Evolutionary conservation across 2,888 invertebrate genomes (phyloP).

Genomic region (Endotricha flammealis): DNA sequence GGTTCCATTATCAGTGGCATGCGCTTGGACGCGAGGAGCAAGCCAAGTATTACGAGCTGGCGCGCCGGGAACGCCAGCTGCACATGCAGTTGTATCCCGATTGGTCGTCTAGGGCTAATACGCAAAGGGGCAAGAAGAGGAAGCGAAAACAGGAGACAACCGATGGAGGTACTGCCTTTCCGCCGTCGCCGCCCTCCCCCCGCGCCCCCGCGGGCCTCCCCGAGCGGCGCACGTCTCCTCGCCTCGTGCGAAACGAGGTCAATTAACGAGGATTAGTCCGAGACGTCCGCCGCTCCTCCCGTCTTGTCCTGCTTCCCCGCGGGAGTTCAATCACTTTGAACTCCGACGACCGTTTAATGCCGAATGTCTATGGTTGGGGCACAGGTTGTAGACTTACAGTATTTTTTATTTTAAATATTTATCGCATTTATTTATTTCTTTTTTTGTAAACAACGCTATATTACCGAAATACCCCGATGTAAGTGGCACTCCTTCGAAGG

Average conservation of each 20-base stretch:
- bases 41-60: constrained; percentile 99
- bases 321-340: constrained; percentile 69
- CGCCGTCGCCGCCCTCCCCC: constrained; percentile 49
- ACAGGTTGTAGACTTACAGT: constrained; percentile 73
- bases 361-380: constrained; percentile 74
- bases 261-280: constrained; percentile 66
- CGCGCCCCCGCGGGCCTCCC: constrained; percentile 22
- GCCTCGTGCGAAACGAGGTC: constrained; percentile 66
- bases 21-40: constrained; percentile 99
- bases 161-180: constrained; percentile 93
- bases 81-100: constrained; percentile 99
- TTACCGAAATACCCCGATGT: constrained; percentile 56
- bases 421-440: constrained; percentile 74
- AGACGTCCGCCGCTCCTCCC: constrained; percentile 52
- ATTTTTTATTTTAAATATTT: constrained; percentile 69
- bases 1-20: constrained; percentile 92
- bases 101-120: constrained; percentile 99
- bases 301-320: constrained; percentile 25
- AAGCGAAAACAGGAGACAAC: constrained; percentile 98
- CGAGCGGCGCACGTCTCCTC: constrained; percentile 51
- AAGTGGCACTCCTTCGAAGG: constrained; percentile 77
- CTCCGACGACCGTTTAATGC: constrained; percentile 61
- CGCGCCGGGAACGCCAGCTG: constrained; percentile 98
- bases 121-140: constrained; percentile 99
- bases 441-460: constrained; percentile 56